These are phyloP conservation scores for Brevimyrus niger DNA, from an alignment of 2,113 vertebrate species.

Conservation along the genomic window DNA sequence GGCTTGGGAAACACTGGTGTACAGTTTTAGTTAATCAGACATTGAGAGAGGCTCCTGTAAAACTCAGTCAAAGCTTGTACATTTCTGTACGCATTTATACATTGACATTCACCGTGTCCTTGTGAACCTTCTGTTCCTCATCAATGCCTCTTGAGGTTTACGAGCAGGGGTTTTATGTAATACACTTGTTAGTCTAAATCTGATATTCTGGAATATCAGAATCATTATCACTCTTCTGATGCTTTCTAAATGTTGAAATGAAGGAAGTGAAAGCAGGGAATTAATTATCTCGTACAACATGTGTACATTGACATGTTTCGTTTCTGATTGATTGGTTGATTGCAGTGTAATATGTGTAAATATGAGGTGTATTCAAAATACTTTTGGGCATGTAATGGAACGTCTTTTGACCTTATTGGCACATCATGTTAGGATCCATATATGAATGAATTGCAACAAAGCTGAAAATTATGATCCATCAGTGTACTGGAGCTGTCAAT, in stretches of 20 bases:
- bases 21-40: not conserved
- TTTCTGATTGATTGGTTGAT: not conserved
- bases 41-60: not conserved
- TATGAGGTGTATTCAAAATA: not conserved
- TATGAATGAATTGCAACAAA: not conserved
- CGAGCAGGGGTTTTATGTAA: not conserved
- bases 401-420: not conserved
- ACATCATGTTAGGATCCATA: not conserved
- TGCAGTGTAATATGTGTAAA: constrained; percentile 16
- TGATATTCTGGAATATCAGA: constrained; percentile 13
- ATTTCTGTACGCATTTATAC: not conserved
- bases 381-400: not conserved
- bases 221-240: not conserved
- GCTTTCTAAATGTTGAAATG: not conserved
- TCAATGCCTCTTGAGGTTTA: not conserved
- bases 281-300: not conserved
- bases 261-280: constrained; percentile 4
- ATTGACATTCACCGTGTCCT: not conserved
- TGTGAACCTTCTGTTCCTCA: not conserved
- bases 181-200: not conserved
- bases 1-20: not conserved
- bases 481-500: not conserved
- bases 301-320: not conserved
- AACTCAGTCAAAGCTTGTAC: not conserved
- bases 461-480: not conserved